Conservation (phyloP, 2,113 vertebrate genomes). For the Nipponia nippon region DNA sequence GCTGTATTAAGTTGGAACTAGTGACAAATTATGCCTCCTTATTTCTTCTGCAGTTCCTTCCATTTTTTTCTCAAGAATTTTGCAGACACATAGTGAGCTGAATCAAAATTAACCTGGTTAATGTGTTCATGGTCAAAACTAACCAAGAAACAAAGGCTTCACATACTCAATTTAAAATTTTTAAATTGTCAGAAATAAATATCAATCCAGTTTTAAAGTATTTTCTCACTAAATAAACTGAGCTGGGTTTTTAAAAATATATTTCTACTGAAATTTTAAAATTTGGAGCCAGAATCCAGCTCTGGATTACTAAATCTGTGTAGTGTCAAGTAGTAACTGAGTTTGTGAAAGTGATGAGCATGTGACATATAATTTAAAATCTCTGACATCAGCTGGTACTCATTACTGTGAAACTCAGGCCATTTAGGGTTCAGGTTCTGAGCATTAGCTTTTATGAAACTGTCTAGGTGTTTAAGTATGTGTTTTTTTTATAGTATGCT, state of each 20-base stretch:
- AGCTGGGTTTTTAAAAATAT: fast-evolving
- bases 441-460: too few species aligned
- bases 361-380: fast-evolving
- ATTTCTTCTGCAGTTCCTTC: neutral
- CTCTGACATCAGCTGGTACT: neutral
- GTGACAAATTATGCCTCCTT: neutral
- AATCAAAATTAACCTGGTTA: neutral
- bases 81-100: neutral
- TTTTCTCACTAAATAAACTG: neutral
- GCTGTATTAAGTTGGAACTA: neutral
- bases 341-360: neutral
- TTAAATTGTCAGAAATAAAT: neutral
- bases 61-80: neutral
- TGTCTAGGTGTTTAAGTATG: neutral
- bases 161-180: neutral
- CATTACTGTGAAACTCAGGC: neutral
- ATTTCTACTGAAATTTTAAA: neutral
- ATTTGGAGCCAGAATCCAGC: neutral
- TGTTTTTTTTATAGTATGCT: too few species aligned
- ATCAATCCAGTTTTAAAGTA: neutral
- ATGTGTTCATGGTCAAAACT: neutral
- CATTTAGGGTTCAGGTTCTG: neutral
- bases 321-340: neutral
- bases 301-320: neutral
- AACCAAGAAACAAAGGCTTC: neutral